These are phyloP conservation scores for Pantelozetes paolii DNA, from an alignment of 2,888 invertebrate species.

Conservation along the genomic window DNA sequence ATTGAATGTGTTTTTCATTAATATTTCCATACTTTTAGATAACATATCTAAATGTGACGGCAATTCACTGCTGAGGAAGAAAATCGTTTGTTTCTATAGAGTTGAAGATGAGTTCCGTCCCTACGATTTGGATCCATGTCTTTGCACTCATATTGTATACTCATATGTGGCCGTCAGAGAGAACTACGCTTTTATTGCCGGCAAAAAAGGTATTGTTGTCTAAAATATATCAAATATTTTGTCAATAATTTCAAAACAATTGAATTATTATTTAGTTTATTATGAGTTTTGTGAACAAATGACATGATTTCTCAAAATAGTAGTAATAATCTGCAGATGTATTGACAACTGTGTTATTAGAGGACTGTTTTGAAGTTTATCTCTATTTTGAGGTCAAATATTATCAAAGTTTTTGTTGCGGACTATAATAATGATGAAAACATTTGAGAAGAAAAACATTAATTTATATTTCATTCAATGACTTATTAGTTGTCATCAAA, in stretches of 20 bases:
- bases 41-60: conserved; percentile 3
- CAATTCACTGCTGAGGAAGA: conserved; percentile 33
- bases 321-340: too few species aligned
- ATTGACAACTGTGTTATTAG: too few species aligned
- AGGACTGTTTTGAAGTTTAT: too few species aligned
- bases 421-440: too few species aligned
- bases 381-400: background rate
- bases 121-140: conserved; percentile 43
- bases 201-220: conserved; percentile 42
- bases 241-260: too few species aligned
- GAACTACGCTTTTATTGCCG: conserved; percentile 43
- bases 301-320: too few species aligned
- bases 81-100: conserved; percentile 43
- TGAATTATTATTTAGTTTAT: too few species aligned
- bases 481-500: too few species aligned
- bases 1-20: too few species aligned
- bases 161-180: conserved; percentile 43
- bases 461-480: background rate
- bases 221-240: background rate
- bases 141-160: conserved; percentile 45
- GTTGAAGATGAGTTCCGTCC: conserved; percentile 43
- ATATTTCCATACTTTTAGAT: background rate
- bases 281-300: too few species aligned
- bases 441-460: too few species aligned
- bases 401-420: background rate